Evolutionary conservation across 2,113 vertebrate species (phyloP).

Genomic region (Megaleporinus macrocephalus): DNA sequence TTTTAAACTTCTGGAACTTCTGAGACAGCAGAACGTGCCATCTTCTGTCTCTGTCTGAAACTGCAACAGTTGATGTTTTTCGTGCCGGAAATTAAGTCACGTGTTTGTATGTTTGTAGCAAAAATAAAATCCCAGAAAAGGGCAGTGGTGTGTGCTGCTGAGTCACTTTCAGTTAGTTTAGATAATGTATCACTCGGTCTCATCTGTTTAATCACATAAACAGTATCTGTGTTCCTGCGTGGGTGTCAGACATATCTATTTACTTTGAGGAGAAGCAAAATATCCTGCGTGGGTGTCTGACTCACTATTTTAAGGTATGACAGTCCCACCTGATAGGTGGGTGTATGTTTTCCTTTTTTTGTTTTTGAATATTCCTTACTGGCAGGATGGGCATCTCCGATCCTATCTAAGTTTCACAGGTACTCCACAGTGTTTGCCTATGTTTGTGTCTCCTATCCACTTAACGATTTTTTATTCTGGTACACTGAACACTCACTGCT

Average conservation of each 20-base stretch:
- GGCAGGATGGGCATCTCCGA: background rate
- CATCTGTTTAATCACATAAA: background rate
- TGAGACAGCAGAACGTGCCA: background rate
- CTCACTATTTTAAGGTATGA: background rate
- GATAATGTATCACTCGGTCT: background rate
- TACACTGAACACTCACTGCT: background rate
- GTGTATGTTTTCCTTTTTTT: background rate
- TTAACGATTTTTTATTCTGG: background rate
- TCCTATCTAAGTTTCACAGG: background rate
- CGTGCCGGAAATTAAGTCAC: background rate
- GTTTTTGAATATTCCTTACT: background rate
- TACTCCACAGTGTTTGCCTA: no score
- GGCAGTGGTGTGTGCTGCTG: background rate
- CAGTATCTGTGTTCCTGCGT: background rate
- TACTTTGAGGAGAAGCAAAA: background rate
- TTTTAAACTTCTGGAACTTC: background rate
- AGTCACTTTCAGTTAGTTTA: constrained; percentile 7
- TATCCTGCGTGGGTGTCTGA: background rate
- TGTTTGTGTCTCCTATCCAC: background rate
- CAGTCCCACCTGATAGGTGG: background rate
- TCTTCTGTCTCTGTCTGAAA: background rate
- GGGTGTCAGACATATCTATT: background rate
- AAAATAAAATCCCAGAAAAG: background rate
- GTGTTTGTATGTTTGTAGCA: background rate
- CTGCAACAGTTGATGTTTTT: background rate